Conservation (phyloP, 2,113 vertebrate species). For the Lamprotornis superbus region DNA sequence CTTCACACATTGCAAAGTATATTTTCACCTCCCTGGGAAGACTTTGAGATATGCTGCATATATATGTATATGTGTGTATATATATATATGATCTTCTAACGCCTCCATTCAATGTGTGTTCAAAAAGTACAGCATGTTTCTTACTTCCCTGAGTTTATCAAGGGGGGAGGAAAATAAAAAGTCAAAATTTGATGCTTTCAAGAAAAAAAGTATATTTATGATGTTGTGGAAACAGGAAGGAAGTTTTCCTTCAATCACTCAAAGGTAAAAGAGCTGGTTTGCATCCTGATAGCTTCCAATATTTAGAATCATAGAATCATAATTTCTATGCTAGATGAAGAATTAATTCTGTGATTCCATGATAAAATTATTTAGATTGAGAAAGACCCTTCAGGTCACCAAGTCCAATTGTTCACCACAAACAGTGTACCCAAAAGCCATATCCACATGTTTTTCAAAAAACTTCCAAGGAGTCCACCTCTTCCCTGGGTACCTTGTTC, state of each 20-base stretch:
- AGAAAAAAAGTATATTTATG: neutral
- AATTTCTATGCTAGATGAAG: neutral
- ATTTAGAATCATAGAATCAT: neutral
- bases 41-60: neutral
- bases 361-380: neutral
- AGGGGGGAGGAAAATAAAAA: neutral
- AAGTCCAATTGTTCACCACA: accelerated
- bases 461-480: neutral
- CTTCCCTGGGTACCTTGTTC: neutral
- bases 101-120: neutral
- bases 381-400: neutral
- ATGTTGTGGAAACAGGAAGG: neutral
- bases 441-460: neutral
- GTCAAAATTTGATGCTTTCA: neutral
- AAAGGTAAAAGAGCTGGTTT: neutral
- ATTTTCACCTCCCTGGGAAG: neutral
- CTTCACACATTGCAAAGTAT: neutral
- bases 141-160: neutral
- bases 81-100: neutral
- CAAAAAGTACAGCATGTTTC: neutral
- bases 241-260: neutral
- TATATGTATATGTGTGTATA: neutral
- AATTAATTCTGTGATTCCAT: neutral
- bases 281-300: neutral
- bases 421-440: neutral